These are phyloP conservation scores for Recurvirostra avosetta DNA, from an alignment of 2,113 vertebrate genomes.

Conservation along the genomic window DNA sequence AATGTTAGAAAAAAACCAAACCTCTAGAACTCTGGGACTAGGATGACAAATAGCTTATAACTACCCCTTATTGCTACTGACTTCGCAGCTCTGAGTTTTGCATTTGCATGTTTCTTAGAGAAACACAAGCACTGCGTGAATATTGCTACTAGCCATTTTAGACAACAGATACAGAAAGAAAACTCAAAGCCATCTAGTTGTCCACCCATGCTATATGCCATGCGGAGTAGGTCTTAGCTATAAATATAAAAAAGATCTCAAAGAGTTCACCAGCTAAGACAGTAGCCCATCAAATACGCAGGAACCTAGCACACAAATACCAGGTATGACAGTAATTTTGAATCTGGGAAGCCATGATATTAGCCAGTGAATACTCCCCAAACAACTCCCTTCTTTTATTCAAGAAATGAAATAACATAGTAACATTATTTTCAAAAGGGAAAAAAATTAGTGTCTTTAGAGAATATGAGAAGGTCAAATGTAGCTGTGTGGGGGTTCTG, in stretches of 20 bases:
- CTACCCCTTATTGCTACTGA: background rate
- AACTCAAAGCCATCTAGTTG: background rate
- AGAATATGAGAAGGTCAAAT: background rate
- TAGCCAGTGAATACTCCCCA: background rate
- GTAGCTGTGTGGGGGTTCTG: background rate
- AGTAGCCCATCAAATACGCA: background rate
- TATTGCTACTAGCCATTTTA: background rate
- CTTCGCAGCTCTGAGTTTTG: background rate
- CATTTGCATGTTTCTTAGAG: background rate
- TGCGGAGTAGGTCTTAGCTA: background rate
- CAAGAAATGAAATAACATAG: background rate
- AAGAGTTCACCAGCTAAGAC: background rate
- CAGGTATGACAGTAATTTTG: background rate
- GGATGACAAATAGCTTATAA: background rate
- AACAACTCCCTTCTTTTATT: background rate
- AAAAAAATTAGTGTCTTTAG: background rate
- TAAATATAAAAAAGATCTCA: background rate
- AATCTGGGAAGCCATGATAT: background rate
- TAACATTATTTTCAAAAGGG: background rate
- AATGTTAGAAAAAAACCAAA: background rate
- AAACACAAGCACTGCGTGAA: background rate
- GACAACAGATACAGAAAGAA: background rate
- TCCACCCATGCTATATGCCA: background rate
- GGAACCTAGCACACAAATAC: background rate
- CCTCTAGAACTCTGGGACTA: background rate